These are phyloP conservation scores for Himantopus leucocephalus DNA, from an alignment of 2,113 vertebrate genomes.

Conservation along the genomic window DNA sequence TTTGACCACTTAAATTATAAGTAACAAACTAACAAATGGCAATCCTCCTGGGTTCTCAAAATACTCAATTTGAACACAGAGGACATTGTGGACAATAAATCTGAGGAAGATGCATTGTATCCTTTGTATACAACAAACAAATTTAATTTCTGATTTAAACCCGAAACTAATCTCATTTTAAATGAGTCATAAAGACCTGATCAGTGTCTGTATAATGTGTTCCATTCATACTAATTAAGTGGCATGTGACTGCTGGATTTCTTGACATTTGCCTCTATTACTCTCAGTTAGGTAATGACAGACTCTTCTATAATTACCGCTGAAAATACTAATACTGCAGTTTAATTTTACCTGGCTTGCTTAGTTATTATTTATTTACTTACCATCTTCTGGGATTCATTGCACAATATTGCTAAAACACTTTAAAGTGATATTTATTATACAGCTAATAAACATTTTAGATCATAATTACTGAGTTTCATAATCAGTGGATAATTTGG, in stretches of 20 bases:
- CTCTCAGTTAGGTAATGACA: slow-evolving; percentile 3
- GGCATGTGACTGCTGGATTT: slow-evolving; percentile 30
- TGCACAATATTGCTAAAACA: not conserved
- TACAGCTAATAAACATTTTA: not conserved
- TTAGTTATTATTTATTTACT: not conserved
- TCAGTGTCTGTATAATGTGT: slow-evolving; percentile 33
- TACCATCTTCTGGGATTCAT: not conserved
- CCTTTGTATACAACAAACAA: not conserved
- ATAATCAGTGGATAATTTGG: not conserved
- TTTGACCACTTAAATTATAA: not conserved
- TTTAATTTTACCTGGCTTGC: not conserved
- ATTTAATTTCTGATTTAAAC: slow-evolving; percentile 1
- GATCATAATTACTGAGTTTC: not conserved
- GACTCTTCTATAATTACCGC: not conserved
- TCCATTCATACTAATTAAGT: slow-evolving; percentile 45
- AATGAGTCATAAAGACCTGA: slow-evolving; percentile 51
- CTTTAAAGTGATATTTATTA: not conserved
- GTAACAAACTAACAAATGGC: not conserved
- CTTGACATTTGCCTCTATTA: slow-evolving; percentile 25
- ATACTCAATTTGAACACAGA: not conserved
- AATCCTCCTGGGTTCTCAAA: not conserved
- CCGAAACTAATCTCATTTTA: slow-evolving; percentile 5
- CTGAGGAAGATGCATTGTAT: not conserved
- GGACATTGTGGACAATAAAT: not conserved
- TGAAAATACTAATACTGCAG: not conserved